A percentile compares a stretch with the other conserved stretches of the same genome.
phyloP scores from a whole-genome alignment of 1,140 invertebrate species.

The Drosophila sechellia region DNA sequence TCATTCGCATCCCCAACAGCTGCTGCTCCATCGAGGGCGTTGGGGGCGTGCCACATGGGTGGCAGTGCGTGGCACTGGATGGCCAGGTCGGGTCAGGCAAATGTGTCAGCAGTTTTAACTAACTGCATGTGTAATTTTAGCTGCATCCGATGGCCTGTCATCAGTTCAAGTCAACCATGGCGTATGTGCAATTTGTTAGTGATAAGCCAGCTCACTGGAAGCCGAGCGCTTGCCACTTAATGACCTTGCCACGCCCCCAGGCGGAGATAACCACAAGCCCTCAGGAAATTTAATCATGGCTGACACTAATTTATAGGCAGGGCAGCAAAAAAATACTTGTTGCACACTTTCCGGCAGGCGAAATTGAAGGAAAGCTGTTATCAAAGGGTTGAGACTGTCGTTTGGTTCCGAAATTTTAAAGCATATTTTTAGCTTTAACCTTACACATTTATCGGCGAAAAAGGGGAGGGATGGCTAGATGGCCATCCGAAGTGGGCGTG shows the following conservation, averaged over 20 bases:
- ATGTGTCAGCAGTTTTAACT: conserved; percentile 62
- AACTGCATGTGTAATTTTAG: conserved; percentile 69
- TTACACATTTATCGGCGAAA: conserved; percentile 45
- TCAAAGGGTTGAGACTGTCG: conserved; percentile 27
- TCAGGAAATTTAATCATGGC: conserved; percentile 49
- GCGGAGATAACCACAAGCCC: conserved; percentile 15
- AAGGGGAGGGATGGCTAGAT: neutral
- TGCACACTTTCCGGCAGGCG: conserved; percentile 42
- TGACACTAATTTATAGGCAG: conserved; percentile 63
- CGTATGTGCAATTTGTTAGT: conserved; percentile 61
- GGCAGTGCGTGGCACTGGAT: neutral
- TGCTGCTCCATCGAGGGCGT: conserved; percentile 13
- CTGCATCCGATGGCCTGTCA: conserved; percentile 56
- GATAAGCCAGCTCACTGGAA: conserved; percentile 28
- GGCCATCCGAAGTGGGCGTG: neutral
- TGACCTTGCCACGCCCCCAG: conserved; percentile 41
- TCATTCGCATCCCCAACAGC: conserved; percentile 57
- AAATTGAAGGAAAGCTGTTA: conserved; percentile 57
- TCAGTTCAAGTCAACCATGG: conserved; percentile 61
- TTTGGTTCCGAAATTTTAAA: conserved; percentile 42
- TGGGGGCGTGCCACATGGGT: conserved; percentile 2
- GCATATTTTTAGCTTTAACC: conserved; percentile 67
- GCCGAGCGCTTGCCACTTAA: conserved; percentile 21
- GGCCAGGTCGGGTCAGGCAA: conserved; percentile 26
- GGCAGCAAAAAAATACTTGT: conserved; percentile 57